phyloP scores from a whole-genome alignment of 2,113 vertebrate species.

The Syrmaticus mikado region DNA sequence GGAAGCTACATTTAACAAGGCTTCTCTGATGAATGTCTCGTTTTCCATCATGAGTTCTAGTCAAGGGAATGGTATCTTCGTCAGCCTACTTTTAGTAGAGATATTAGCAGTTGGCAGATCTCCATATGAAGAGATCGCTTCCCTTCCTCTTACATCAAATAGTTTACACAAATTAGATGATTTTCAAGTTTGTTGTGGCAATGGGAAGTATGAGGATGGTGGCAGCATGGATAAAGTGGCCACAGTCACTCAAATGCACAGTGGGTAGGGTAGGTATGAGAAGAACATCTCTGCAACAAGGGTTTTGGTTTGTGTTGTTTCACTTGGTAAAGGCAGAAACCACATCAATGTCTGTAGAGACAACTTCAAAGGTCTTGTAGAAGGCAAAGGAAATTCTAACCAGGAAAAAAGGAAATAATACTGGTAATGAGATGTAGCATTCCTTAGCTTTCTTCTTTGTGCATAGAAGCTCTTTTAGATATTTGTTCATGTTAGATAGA shows the following conservation, averaged over 20 bases:
- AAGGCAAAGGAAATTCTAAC: neutral
- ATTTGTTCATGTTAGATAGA: neutral
- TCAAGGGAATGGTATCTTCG: neutral
- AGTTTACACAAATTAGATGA: neutral
- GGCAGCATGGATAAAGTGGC: neutral
- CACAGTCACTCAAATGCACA: neutral
- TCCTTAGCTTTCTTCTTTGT: neutral
- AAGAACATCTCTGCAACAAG: neutral
- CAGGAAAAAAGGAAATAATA: neutral
- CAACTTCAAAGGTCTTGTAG: neutral
- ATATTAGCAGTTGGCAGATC: neutral
- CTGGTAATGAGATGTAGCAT: neutral
- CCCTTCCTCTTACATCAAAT: neutral
- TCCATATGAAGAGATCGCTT: neutral
- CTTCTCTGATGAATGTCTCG: neutral
- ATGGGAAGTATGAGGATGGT: neutral
- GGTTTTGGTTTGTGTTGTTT: neutral
- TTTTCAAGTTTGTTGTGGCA: neutral
- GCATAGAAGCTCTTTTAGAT: neutral
- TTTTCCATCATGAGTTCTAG: neutral
- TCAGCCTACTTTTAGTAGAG: neutral
- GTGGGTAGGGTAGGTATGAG: neutral
- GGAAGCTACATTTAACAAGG: neutral
- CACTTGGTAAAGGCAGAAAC: neutral
- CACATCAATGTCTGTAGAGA: neutral